Evolutionary conservation across 1,140 invertebrate genomes (phyloP), one percentile per base, ranked within the genome.

Genomic region (Drosophila miranda): DNA sequence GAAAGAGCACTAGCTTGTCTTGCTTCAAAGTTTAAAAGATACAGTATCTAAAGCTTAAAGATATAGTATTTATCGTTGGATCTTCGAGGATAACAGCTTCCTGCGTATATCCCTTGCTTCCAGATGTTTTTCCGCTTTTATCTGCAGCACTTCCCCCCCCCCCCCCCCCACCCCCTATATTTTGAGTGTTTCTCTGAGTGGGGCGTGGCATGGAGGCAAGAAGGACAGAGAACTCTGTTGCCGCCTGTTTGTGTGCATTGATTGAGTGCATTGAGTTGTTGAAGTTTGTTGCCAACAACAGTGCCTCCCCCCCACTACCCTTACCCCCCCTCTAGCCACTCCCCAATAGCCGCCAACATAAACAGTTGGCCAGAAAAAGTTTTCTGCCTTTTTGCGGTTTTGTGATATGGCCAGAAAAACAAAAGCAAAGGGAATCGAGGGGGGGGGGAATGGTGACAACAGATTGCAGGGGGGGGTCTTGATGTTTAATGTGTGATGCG

Each of bases 251-350:
- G 81, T 77, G 73, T 78, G 78, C 82, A 86, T 82, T 86, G 81
- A 86, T 86, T 86, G 81, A 87, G 81, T 86, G 82, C 81, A 86
- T 86, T 86, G 81, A 86, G 78, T 87, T 87, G 82, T 86, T 87
- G 82, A 87, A 87, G 78, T 74, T 75, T 76, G 76, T 60, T 72
- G 77, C 59, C 77, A 66, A 45, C 53, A 61, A 38, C 42, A 16
- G 16, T 16, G 16, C 48, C 45, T 6, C 46, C 26, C 23, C 6
- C 23, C 23, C 23, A 23, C 23, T 26, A 26, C 19, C 19, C 19
- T 2, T 26, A 30, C 23, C 6, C 0, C 8, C 16, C 21, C 8
- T 5, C 30, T 16, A 19, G 5, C 6, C 5, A 30, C 3, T 2
- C 11, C 42, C 1, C 58, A 53, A 44, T 41, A 21, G 6, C 14